A percentile compares a stretch with the other conserved stretches of the same genome.
These are phyloP conservation scores for Catajapyx aquilonaris DNA, from an alignment of 1,140 invertebrate species.

Conservation along the genomic window DNA sequence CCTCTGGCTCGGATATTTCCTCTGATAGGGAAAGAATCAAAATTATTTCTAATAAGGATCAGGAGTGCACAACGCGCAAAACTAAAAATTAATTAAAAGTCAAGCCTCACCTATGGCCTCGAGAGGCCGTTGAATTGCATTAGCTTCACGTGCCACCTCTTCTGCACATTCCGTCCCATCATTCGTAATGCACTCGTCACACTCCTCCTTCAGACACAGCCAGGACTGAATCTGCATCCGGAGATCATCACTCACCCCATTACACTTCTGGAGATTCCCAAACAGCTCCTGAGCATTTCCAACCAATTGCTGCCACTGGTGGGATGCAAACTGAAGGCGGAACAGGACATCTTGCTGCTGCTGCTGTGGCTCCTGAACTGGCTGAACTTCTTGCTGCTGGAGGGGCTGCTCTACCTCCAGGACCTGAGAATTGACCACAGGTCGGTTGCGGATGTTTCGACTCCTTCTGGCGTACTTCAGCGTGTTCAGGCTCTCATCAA, in stretches of 20 bases:
- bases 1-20: slow-evolving; percentile 32
- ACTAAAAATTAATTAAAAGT: neutral
- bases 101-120: neutral
- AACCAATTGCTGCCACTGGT: slow-evolving; percentile 58
- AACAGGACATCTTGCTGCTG: neutral
- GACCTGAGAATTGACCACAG: slow-evolving; percentile 29
- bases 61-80: neutral
- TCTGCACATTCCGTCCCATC: slow-evolving; percentile 16
- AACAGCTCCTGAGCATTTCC: slow-evolving; percentile 64
- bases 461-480: slow-evolving; percentile 34
- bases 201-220: slow-evolving; percentile 63
- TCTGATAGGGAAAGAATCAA: slow-evolving; percentile 14
- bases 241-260: slow-evolving; percentile 38
- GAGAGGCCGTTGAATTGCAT: neutral
- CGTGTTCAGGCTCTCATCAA: slow-evolving; percentile 35
- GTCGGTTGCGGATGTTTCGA: slow-evolving; percentile 29
- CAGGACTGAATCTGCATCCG: slow-evolving; percentile 62
- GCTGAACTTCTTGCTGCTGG: neutral
- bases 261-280: slow-evolving; percentile 35
- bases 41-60: neutral
- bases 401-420: neutral
- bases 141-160: neutral
- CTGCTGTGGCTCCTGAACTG: neutral
- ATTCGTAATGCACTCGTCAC: slow-evolving; percentile 52
- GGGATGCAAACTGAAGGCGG: slow-evolving; percentile 48